Evolutionary conservation across 2,797 vertebrate species (phyloP), one percentile per base, ranked within the genome.

Genomic region (Allobates femoralis): DNA sequence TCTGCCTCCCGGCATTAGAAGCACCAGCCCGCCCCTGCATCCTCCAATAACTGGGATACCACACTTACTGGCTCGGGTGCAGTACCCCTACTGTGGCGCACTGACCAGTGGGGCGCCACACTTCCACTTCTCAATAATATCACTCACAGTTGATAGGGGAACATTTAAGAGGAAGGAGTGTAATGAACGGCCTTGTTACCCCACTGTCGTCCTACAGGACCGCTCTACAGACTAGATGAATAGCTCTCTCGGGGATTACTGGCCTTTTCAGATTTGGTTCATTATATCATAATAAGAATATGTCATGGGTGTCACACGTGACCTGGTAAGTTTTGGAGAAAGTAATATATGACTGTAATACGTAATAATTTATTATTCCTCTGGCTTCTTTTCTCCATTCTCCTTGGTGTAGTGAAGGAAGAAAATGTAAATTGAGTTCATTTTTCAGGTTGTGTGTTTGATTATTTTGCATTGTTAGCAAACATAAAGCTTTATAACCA

Each of bases 381-480:
- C 18, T 16, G 6, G 32, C 66, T 37, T 26, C 26, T 67, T 56
- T n/a, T 51, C 60, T 79, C 16, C 60, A 28, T 34, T 85, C 30
- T 56, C 50, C 46, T 37, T 41, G 30, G 21, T 67, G 30, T 75
- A 53, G 75, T 26, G 15, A 69, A 34, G 30, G 66, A 77, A 78
- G 28, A 69, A 85, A 62, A 85, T 66, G 6, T 79, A 85, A 79
- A 85, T 78, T 79, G 75, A 85, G 83, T 85, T 85, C 60, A 85
- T 85, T 85, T 78, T 79, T 79, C 83, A 85, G 75, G 56, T 67
- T 56, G 62, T 85, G 32, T 78, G 60, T 85, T 78, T 78, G 37
- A 79, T 78, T 85, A 50, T 85, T 78, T 81, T 46, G 58, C 41
- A 26, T 67, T 67, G 60, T 55, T 67, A 79, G 46, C 66, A 46